These are phyloP conservation scores for Drosophila suzukii DNA, from an alignment of 1,140 invertebrate species.

Conservation along the genomic window DNA sequence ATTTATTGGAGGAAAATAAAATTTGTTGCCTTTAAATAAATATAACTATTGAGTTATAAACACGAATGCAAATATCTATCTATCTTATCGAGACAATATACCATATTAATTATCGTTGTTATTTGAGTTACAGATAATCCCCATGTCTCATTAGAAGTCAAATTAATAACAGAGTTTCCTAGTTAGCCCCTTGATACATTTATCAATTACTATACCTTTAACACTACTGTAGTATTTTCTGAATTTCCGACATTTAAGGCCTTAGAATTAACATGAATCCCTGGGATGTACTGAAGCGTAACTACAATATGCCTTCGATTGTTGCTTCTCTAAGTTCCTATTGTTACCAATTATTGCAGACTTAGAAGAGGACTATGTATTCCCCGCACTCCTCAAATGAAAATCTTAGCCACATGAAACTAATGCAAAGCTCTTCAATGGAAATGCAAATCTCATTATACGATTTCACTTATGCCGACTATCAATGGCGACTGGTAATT, in stretches of 20 bases:
- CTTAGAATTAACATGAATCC: too few species aligned
- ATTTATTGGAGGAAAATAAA: not conserved
- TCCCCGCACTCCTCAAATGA: not conserved
- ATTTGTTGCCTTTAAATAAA: too few species aligned
- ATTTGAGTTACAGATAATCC: too few species aligned
- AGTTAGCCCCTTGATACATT: too few species aligned
- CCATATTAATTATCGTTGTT: too few species aligned
- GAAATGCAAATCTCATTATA: constrained; percentile 50
- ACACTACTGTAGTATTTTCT: too few species aligned
- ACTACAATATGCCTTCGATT: not conserved
- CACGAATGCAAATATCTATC: too few species aligned
- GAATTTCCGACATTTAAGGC: too few species aligned
- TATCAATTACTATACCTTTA: too few species aligned
- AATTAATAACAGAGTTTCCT: not conserved
- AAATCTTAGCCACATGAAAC: not conserved
- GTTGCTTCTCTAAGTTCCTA: not conserved
- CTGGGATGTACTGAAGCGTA: not conserved
- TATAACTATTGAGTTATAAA: not conserved
- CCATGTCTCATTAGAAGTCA: too few species aligned
- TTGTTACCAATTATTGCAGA: constrained; percentile 3
- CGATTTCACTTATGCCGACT: constrained; percentile 19
- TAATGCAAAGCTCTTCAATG: constrained; percentile 11
- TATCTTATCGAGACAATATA: too few species aligned
- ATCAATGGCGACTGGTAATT: constrained; percentile 45
- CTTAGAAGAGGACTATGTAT: not conserved